These are phyloP conservation scores for Acanthaster planci DNA, from an alignment of 35 echinoderm and acorn worm species.

Conservation along the genomic window DNA sequence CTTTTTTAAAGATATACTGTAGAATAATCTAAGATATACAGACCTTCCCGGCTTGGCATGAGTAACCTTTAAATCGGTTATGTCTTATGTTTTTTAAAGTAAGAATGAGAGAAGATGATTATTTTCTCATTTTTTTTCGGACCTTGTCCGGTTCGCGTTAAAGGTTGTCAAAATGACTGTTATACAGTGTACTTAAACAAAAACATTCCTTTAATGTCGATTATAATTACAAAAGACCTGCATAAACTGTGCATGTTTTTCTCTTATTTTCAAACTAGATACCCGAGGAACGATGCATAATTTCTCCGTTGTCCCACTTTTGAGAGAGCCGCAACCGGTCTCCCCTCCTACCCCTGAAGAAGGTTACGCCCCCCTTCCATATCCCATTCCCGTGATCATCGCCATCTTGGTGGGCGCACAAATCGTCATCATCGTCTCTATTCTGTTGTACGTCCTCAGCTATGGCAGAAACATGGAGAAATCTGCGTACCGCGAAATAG, in stretches of 20 bases:
- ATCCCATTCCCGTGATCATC: not conserved
- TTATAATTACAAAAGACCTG: too few relatives aligned
- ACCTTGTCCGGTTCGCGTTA: too few relatives aligned
- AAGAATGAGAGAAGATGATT: too few relatives aligned
- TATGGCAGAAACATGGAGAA: not conserved
- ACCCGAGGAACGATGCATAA: not conserved
- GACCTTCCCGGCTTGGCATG: too few relatives aligned
- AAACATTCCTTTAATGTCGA: too few relatives aligned
- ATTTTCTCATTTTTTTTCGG: too few relatives aligned
- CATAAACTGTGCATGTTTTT: not conserved
- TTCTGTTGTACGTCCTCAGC: not conserved
- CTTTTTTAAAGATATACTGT: too few relatives aligned
- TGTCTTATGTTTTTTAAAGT: too few relatives aligned
- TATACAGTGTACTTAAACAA: too few relatives aligned
- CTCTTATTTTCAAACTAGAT: not conserved
- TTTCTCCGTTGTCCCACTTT: not conserved
- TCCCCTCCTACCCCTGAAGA: not conserved
- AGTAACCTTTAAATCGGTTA: too few relatives aligned
- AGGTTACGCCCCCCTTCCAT: not conserved
- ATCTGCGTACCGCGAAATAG: not conserved
- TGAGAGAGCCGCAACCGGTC: not conserved
- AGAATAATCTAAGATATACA: too few relatives aligned
- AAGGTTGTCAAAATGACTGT: too few relatives aligned
- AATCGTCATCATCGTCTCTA: slow-evolving; percentile 1
- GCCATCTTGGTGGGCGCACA: not conserved